phyloP scores from a whole-genome alignment of 2,888 invertebrate species.

The Cyrtodaria siliqua region DNA sequence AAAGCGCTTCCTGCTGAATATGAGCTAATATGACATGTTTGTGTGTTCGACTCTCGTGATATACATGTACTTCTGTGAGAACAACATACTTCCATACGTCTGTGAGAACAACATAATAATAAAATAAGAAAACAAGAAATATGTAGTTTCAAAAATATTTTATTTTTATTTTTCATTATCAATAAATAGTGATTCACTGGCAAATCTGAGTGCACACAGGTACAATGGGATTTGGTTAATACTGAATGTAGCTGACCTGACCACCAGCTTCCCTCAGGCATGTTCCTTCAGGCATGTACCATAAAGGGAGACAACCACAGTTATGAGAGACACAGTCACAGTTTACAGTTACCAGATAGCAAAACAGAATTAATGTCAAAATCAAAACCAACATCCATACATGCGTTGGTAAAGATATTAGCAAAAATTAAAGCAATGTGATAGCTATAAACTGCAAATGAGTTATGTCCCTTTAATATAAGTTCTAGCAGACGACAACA shows the following conservation, averaged over 20 bases:
- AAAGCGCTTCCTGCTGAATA: no score
- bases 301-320: not conserved
- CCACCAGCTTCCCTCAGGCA: constrained; percentile 15
- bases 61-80: constrained; percentile 22
- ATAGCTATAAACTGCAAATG: no score
- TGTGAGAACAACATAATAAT: not conserved
- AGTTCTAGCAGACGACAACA: no score
- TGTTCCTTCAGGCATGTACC: not conserved
- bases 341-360: no score
- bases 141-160: constrained; percentile 15
- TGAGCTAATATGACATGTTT: not conserved
- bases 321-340: no score
- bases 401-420: no score
- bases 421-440: no score
- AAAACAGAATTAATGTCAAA: no score
- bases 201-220: constrained; percentile 38
- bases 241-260: constrained; percentile 31
- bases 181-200: constrained; percentile 33
- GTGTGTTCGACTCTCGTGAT: constrained; percentile 12
- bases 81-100: not conserved
- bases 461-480: no score
- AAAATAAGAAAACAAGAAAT: not conserved
- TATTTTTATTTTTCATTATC: constrained; percentile 20
- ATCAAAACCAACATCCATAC: no score
- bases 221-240: constrained; percentile 22